Evolutionary conservation across 2,797 vertebrate genomes (phyloP).

Genomic region (Holocentrus rufus): DNA sequence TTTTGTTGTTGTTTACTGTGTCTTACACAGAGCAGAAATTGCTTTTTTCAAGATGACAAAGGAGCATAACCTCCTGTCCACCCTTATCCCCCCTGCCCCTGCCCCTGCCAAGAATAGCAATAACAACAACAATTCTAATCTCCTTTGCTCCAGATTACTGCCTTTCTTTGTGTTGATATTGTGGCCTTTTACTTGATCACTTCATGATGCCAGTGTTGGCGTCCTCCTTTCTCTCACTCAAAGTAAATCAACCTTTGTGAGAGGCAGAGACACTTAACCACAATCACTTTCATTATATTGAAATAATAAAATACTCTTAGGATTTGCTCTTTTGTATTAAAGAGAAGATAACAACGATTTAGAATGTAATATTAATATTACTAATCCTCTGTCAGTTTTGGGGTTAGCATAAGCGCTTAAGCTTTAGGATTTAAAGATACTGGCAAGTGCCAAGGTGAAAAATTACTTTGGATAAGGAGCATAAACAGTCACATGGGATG

Average conservation of each 20-base stretch:
- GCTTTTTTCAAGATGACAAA: slow-evolving; percentile 60
- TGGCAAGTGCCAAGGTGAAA: slow-evolving; percentile 47
- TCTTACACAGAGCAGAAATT: slow-evolving; percentile 59
- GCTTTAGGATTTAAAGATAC: slow-evolving; percentile 58
- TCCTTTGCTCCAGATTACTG: slow-evolving; percentile 61
- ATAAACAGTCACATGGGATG: slow-evolving; percentile 31
- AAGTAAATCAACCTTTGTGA: slow-evolving; percentile 54
- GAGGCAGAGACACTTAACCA: slow-evolving; percentile 29
- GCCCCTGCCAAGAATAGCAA: slow-evolving; percentile 38
- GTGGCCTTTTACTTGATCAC: slow-evolving; percentile 65
- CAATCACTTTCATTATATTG: slow-evolving; percentile 69
- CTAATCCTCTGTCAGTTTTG: slow-evolving; percentile 60
- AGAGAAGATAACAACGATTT: slow-evolving; percentile 58
- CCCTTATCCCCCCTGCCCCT: slow-evolving; percentile 35
- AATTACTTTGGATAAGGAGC: slow-evolving; percentile 48
- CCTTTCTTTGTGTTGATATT: slow-evolving; percentile 72
- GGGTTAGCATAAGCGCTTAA: slow-evolving; percentile 44
- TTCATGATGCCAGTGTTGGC: slow-evolving; percentile 55
- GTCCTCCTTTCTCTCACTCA: slow-evolving; percentile 20
- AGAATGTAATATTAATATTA: slow-evolving; percentile 62
- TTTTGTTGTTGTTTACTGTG: slow-evolving; percentile 67
- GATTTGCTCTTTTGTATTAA: slow-evolving; percentile 62
- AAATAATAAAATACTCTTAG: slow-evolving; percentile 57
- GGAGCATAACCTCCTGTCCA: slow-evolving; percentile 52
- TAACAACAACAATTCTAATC: slow-evolving; percentile 68